These are phyloP conservation scores for Pipistrellus nathusii DNA, from an alignment of 2,797 vertebrate species.

Conservation along the genomic window DNA sequence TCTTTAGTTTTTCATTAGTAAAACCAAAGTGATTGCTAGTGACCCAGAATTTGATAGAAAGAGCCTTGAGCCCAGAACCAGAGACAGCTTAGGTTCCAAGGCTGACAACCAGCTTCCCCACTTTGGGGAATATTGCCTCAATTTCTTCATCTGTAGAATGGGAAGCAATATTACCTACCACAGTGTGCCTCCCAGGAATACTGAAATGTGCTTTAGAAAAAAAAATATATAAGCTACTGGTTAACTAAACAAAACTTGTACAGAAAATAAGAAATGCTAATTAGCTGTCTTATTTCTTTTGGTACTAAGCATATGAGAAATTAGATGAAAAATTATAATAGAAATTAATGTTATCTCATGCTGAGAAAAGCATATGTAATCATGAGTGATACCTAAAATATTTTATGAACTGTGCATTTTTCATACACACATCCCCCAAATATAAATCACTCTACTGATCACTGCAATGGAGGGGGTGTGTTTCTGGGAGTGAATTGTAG, in stretches of 20 bases:
- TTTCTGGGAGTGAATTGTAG: slow-evolving; percentile 69
- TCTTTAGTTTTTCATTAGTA: slow-evolving; percentile 50
- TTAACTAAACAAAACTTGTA: slow-evolving; percentile 64
- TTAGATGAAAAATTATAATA: slow-evolving; percentile 81
- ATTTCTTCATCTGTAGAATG: not conserved
- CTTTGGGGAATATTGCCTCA: not conserved
- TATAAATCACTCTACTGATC: slow-evolving; percentile 79
- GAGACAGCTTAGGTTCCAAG: not conserved
- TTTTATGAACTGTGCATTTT: slow-evolving; percentile 80
- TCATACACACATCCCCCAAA: slow-evolving; percentile 66
- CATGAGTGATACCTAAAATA: slow-evolving; percentile 83
- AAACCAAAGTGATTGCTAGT: not conserved
- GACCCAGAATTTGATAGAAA: not conserved
- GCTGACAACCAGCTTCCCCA: not conserved
- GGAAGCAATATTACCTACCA: not conserved
- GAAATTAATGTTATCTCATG: slow-evolving; percentile 83
- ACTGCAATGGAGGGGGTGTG: slow-evolving; percentile 41
- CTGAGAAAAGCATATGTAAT: slow-evolving; percentile 83
- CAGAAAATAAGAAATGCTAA: slow-evolving; percentile 75
- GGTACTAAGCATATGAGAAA: slow-evolving; percentile 75
- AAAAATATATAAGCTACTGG: not conserved
- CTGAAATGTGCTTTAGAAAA: slow-evolving; percentile 5
- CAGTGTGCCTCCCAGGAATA: not conserved
- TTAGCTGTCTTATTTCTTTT: slow-evolving; percentile 78
- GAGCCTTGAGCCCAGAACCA: not conserved